A percentile compares a stretch with the other conserved stretches of the same genome.
These are phyloP conservation scores for Liolophura sinensis DNA, from an alignment of 1,140 invertebrate genomes.

Conservation along the genomic window DNA sequence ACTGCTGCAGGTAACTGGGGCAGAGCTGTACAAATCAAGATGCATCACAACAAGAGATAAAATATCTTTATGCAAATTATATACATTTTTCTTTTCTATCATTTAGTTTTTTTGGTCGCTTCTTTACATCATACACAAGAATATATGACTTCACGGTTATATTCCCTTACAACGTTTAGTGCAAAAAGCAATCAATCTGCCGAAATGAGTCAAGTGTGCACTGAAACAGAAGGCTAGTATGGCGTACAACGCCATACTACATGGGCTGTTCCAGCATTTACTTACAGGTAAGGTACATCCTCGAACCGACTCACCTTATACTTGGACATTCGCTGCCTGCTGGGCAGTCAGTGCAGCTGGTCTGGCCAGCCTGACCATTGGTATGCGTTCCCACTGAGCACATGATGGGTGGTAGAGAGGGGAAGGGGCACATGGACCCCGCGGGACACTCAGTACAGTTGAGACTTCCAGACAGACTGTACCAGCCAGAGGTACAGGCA, in stretches of 20 bases:
- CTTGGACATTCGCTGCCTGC: conserved; percentile 42
- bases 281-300: background rate
- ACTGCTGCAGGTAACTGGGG: conserved; percentile 29
- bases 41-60: conserved; percentile 1
- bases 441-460: conserved; percentile 43
- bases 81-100: too few relatives aligned
- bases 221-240: too few relatives aligned
- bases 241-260: background rate
- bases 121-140: too few relatives aligned
- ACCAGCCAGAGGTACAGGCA: conserved; percentile 39
- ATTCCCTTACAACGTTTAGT: too few relatives aligned
- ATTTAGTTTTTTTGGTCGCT: background rate
- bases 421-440: conserved; percentile 46
- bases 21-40: conserved; percentile 20
- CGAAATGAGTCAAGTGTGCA: too few relatives aligned
- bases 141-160: too few relatives aligned
- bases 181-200: too few relatives aligned
- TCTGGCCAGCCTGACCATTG: conserved; percentile 21
- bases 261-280: background rate
- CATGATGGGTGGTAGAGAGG: conserved; percentile 30
- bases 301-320: conserved; percentile 28
- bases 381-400: conserved; percentile 42
- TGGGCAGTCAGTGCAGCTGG: conserved; percentile 41
- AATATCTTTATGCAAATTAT: background rate
- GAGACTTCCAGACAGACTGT: conserved; percentile 38